Evolutionary conservation across 2,888 invertebrate species (phyloP).

Genomic region (Teleiodes luculella): DNA sequence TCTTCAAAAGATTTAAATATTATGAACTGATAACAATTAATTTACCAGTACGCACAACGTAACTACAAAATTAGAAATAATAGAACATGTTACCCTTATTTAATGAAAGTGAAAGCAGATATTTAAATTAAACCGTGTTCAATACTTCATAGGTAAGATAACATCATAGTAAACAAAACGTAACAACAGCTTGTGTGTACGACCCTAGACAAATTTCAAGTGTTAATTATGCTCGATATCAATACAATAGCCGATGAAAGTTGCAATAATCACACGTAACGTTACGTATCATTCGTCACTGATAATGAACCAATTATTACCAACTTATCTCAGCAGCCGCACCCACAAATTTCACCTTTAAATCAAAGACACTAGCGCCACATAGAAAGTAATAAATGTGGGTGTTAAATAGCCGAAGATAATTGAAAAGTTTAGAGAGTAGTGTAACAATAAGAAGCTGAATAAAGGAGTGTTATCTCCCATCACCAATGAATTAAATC

Average conservation of each 20-base stretch:
- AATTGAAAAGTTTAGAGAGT: slow-evolving; percentile 14
- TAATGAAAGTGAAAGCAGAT: too few relatives aligned
- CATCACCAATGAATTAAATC: slow-evolving; percentile 2
- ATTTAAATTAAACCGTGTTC: too few relatives aligned
- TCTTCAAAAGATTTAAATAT: too few relatives aligned
- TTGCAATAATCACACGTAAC: slow-evolving; percentile 10
- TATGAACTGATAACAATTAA: too few relatives aligned
- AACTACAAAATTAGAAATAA: too few relatives aligned
- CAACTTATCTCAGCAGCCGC: not conserved
- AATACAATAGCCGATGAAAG: slow-evolving; percentile 17
- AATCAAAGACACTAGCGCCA: not conserved
- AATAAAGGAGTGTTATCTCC: slow-evolving; percentile 10
- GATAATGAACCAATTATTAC: slow-evolving; percentile 10
- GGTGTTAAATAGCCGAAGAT: slow-evolving; percentile 3
- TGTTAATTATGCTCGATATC: slow-evolving; percentile 13
- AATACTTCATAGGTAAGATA: too few relatives aligned
- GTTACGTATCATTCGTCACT: slow-evolving; percentile 17
- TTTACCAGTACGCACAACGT: too few relatives aligned
- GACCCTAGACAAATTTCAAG: not conserved
- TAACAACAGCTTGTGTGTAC: not conserved
- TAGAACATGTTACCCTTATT: too few relatives aligned
- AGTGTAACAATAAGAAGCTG: slow-evolving; percentile 4
- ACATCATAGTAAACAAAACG: too few relatives aligned
- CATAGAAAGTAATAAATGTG: slow-evolving; percentile 1
- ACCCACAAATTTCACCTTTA: slow-evolving; percentile 8